Conservation (phyloP, 2,888 invertebrate genomes). For the Agriopis aurantiaria region DNA sequence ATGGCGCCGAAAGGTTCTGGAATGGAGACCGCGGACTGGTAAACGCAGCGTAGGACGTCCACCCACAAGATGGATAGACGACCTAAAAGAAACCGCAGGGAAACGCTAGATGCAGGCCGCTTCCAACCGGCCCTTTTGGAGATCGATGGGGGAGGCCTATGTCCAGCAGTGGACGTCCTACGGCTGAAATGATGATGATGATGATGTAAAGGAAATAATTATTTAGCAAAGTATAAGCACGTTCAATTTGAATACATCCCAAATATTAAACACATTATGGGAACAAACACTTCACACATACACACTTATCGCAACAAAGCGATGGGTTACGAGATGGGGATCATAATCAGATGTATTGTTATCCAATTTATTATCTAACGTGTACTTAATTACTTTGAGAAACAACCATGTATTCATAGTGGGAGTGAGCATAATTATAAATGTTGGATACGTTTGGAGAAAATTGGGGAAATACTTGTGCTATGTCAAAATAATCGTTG, state of each 20-base stretch:
- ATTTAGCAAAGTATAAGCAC: not conserved
- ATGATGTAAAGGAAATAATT: not conserved
- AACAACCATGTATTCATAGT: conserved; percentile 4
- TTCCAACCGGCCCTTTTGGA: no score
- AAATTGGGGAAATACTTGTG: not conserved
- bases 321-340: conserved; percentile 2
- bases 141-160: no score
- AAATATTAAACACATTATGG: conserved; percentile 2
- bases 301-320: not conserved
- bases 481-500: no score
- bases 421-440: not conserved
- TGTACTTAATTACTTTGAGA: conserved; percentile 16
- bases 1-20: no score
- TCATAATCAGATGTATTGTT: conserved; percentile 15
- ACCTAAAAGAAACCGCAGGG: no score
- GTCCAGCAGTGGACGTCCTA: no score
- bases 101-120: no score
- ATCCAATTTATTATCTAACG: conserved; percentile 12
- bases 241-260: not conserved
- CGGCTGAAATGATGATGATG: no score
- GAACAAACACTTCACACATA: not conserved
- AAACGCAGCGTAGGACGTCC: no score
- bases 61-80: no score
- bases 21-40: no score
- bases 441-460: not conserved